phyloP scores from a whole-genome alignment of 2,797 vertebrate species.

The Betta splendens region DNA sequence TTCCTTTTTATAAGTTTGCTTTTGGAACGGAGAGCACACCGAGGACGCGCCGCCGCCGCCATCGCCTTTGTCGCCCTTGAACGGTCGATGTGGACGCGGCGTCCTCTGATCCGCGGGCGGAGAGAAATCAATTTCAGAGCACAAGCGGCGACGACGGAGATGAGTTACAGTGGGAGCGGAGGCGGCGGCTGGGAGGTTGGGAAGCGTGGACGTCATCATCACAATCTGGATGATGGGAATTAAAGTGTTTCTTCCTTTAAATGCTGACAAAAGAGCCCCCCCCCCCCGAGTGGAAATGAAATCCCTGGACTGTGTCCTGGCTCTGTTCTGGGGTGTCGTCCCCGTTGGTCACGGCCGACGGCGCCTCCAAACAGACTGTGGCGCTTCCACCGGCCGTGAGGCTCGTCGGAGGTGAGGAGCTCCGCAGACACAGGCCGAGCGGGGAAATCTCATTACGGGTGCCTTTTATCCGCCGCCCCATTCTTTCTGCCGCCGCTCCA shows the following conservation, averaged over 20 bases:
- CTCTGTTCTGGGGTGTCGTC: slow-evolving; percentile 22
- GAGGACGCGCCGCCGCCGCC: slow-evolving; percentile 16
- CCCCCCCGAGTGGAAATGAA: slow-evolving; percentile 11
- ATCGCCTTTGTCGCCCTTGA: slow-evolving; percentile 49
- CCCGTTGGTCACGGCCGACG: slow-evolving; percentile 33
- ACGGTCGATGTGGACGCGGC: slow-evolving; percentile 52
- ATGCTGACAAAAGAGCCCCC: background rate
- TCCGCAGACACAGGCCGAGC: slow-evolving; percentile 24
- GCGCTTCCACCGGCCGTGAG: slow-evolving; percentile 33
- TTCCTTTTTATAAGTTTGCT: slow-evolving; percentile 10
- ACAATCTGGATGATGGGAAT: slow-evolving; percentile 1
- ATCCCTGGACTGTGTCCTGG: slow-evolving; percentile 28
- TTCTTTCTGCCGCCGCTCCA: slow-evolving; percentile 14
- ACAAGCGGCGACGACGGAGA: slow-evolving; percentile 37
- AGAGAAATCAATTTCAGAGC: slow-evolving; percentile 66
- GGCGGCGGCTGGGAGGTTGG: slow-evolving; percentile 24
- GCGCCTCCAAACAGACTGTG: slow-evolving; percentile 34
- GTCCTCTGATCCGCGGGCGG: slow-evolving; percentile 58
- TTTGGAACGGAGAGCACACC: slow-evolving; percentile 29
- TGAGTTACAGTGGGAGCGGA: slow-evolving; percentile 24
- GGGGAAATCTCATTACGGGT: slow-evolving; percentile 32
- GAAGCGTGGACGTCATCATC: slow-evolving; percentile 6
- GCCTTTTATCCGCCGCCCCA: slow-evolving; percentile 22
- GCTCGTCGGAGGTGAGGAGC: too few species aligned
- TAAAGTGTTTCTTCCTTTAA: background rate